Conservation (phyloP, 2,888 invertebrate genomes). For the Drosophila testacea region DNA sequence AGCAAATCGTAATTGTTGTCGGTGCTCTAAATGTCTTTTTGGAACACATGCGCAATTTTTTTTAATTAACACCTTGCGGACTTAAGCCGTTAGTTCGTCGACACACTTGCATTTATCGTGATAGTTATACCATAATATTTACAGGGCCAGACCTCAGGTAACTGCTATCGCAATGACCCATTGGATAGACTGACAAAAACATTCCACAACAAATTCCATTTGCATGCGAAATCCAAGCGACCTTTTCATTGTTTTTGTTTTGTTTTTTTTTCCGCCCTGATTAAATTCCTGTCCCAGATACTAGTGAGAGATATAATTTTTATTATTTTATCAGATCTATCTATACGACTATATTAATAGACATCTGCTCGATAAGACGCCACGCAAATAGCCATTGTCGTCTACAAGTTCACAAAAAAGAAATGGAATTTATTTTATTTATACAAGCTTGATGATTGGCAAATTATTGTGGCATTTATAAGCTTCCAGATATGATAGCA, state of each 20-base stretch:
- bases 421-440: constrained; percentile 47
- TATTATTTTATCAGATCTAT: constrained; percentile 27
- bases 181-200: constrained; percentile 9
- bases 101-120: constrained; percentile 25
- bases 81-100: constrained; percentile 32
- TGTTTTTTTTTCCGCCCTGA: not conserved
- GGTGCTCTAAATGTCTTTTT: constrained; percentile 45
- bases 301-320: not conserved
- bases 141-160: constrained; percentile 32
- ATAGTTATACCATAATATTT: constrained; percentile 11
- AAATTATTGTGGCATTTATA: constrained; percentile 58
- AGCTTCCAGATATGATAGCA: constrained; percentile 57
- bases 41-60: constrained; percentile 58
- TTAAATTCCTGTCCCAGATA: constrained; percentile 29
- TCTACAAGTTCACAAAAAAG: not conserved
- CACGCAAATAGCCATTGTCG: constrained; percentile 54
- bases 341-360: constrained; percentile 44
- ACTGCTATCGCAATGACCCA: constrained; percentile 40
- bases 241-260: constrained; percentile 1
- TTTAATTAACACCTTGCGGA: constrained; percentile 51
- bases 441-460: constrained; percentile 58
- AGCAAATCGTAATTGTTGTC: constrained; percentile 27
- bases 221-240: constrained; percentile 43
- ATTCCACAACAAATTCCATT: constrained; percentile 42
- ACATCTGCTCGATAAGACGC: constrained; percentile 50